phyloP scores from a whole-genome alignment of 2,888 invertebrate species.

The Ochropleura leucogaster region DNA sequence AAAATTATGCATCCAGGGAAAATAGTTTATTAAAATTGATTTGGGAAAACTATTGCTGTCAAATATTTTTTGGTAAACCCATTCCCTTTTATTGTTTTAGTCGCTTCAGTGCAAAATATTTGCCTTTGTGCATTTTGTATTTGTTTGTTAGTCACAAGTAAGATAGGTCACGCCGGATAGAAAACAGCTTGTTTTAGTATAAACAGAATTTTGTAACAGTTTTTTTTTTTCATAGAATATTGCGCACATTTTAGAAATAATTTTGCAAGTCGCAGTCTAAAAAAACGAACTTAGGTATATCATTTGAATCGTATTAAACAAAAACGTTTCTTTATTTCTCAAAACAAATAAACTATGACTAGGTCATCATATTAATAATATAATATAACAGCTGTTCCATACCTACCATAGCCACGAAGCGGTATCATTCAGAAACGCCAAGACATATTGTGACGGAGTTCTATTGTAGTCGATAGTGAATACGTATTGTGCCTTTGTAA shows the following conservation, averaged over 20 bases:
- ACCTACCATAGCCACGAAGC: constrained; percentile 12
- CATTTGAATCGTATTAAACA: neutral
- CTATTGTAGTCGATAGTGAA: constrained; percentile 33
- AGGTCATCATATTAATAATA: constrained; percentile 7
- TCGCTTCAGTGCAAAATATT: neutral
- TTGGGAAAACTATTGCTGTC: neutral
- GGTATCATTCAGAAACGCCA: constrained; percentile 10
- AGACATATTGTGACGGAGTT: constrained; percentile 47
- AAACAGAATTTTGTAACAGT: neutral
- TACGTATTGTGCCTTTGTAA: constrained; percentile 22
- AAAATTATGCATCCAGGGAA: constrained; percentile 25
- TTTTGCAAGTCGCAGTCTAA: too few species aligned
- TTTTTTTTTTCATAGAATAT: too few species aligned
- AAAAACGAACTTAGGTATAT: neutral
- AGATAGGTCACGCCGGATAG: neutral
- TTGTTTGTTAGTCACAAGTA: too few species aligned
- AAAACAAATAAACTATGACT: constrained; percentile 9
- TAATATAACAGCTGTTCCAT: constrained; percentile 6
- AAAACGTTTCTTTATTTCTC: neutral
- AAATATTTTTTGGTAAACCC: neutral
- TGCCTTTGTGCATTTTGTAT: neutral
- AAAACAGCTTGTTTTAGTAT: neutral
- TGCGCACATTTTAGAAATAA: too few species aligned
- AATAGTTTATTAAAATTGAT: constrained; percentile 31
- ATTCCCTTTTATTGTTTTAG: neutral